phyloP scores from a whole-genome alignment of 2,113 vertebrate species.

The Brachyhypopomus gauderio region DNA sequence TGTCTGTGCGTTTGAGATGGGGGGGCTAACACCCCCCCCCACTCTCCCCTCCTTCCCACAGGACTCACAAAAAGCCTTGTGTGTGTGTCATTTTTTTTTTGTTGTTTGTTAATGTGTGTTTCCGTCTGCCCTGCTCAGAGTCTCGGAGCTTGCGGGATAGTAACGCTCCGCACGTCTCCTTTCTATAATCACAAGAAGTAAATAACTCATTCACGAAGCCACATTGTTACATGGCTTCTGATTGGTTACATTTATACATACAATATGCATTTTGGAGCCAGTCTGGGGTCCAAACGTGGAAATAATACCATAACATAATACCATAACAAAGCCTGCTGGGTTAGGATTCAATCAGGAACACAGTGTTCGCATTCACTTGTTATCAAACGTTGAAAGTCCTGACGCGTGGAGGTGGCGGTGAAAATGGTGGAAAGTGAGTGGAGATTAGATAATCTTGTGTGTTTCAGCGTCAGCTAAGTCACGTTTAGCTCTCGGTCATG shows the following conservation, averaged over 20 bases:
- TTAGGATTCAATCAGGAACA: conserved; percentile 22
- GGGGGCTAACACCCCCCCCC: conserved; percentile 82
- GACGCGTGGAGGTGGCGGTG: conserved; percentile 2
- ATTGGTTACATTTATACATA: conserved; percentile 43
- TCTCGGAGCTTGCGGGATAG: conserved; percentile 17
- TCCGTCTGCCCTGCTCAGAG: conserved; percentile 16
- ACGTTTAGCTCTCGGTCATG: neutral
- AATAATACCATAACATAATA: conserved; percentile 35
- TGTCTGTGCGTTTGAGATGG: conserved; percentile 81
- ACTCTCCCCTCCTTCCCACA: conserved; percentile 64
- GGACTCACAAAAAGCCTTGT: conserved; percentile 85
- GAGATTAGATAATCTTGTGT: neutral
- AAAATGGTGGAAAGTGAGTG: neutral
- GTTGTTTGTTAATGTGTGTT: conserved; percentile 66
- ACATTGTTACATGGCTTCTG: conserved; percentile 30
- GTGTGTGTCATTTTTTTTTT: conserved; percentile 64
- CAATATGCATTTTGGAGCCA: neutral
- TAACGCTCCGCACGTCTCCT: conserved; percentile 20
- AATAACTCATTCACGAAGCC: conserved; percentile 48
- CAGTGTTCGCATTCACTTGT: conserved; percentile 35
- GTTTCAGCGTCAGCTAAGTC: neutral
- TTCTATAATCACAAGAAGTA: conserved; percentile 36
- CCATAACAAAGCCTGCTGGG: neutral
- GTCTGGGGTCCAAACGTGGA: conserved; percentile 22
- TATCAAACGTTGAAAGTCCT: conserved; percentile 15